Percentiles rank a stretch among this genome's conserved stretches.
These are phyloP conservation scores for Hipposideros larvatus DNA, from an alignment of 2,797 vertebrate species.

Conservation along the genomic window DNA sequence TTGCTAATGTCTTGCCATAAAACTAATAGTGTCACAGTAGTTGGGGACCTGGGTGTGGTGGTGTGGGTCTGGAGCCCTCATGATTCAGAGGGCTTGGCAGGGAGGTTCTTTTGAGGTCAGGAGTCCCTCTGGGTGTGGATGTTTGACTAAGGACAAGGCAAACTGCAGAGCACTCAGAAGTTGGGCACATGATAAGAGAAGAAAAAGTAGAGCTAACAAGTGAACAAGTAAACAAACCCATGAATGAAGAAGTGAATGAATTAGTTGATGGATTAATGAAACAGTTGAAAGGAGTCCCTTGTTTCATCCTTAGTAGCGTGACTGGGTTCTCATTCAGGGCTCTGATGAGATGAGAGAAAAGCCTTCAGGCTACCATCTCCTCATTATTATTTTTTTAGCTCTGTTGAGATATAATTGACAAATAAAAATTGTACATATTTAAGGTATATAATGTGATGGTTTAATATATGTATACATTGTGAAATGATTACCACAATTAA, in stretches of 20 bases:
- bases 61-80: neutral
- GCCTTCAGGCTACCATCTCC: neutral
- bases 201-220: neutral
- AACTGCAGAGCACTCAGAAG: neutral
- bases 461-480: neutral
- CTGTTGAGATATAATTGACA: neutral
- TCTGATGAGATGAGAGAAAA: neutral
- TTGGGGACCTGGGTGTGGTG: neutral
- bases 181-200: neutral
- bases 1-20: neutral
- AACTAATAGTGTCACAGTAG: neutral
- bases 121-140: conserved; percentile 1
- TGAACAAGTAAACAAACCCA: neutral
- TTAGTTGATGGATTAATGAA: too few relatives aligned
- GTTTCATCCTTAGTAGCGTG: neutral
- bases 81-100: neutral
- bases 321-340: neutral
- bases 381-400: neutral
- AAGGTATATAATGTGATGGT: neutral
- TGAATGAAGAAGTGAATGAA: neutral
- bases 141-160: neutral
- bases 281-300: neutral
- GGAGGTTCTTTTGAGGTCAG: neutral
- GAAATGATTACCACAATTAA: neutral
- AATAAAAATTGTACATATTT: neutral